Percentiles rank a stretch among this genome's conserved stretches.
Evolutionary conservation across 2,113 vertebrate genomes (phyloP).

Genomic region (Apodemus speciosus): DNA sequence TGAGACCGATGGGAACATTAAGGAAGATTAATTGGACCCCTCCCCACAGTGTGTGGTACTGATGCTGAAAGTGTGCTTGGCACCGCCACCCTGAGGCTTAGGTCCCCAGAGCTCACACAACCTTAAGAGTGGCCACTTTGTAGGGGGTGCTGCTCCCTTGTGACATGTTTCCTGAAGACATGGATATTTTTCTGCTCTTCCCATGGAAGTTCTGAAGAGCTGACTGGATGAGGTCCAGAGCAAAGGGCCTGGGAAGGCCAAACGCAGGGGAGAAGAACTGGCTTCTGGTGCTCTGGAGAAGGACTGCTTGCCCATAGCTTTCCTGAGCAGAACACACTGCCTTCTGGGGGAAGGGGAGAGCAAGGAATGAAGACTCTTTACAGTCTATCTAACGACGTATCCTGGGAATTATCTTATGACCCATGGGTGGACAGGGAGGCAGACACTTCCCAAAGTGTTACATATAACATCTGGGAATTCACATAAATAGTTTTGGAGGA

Average conservation of each 20-base stretch:
- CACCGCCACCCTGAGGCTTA: rapidly evolving
- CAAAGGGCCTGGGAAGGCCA: not conserved
- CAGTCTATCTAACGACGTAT: not conserved
- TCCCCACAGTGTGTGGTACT: rapidly evolving
- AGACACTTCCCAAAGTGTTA: not conserved
- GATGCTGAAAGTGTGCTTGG: rapidly evolving
- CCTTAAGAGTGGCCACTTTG: not conserved
- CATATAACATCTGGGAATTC: not conserved
- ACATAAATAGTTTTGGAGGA: not conserved
- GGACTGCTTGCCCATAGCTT: not conserved
- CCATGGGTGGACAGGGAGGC: not conserved
- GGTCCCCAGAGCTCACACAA: not conserved
- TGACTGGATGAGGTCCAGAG: not conserved
- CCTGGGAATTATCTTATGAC: not conserved
- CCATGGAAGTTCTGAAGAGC: not conserved
- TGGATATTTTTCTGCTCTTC: not conserved
- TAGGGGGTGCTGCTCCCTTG: too few relatives aligned
- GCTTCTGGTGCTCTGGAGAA: not conserved
- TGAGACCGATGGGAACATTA: not conserved
- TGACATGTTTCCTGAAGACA: not conserved
- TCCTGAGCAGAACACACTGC: not conserved
- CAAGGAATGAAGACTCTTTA: not conserved
- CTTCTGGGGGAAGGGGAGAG: not conserved
- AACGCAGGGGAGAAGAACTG: not conserved
- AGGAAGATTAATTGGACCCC: not conserved